phyloP scores from a whole-genome alignment of 2,113 vertebrate genomes.

The Cynoglossus semilaevis region DNA sequence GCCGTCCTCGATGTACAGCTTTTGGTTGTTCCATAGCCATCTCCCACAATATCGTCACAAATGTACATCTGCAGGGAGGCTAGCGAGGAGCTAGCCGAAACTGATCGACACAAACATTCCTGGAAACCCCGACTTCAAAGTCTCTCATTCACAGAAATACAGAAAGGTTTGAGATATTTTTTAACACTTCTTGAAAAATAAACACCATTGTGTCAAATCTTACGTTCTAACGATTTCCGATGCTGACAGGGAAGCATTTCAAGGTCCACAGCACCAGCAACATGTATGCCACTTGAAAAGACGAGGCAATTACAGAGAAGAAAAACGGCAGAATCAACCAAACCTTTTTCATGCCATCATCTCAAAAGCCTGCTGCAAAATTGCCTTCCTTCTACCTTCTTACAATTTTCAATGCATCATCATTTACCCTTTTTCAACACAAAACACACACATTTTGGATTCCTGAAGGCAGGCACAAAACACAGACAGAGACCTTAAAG shows the following conservation, averaged over 20 bases:
- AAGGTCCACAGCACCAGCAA: neutral
- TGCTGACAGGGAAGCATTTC: constrained; percentile 1
- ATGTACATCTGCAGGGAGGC: too few species aligned
- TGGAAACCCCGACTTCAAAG: constrained; percentile 41
- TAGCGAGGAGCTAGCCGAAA: too few species aligned
- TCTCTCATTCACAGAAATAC: constrained; percentile 46
- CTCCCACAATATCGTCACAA: too few species aligned
- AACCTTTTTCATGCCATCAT: constrained; percentile 18
- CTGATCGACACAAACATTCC: constrained; percentile 3
- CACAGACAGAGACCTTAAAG: constrained; percentile 1
- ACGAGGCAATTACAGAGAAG: neutral
- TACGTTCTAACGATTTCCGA: neutral
- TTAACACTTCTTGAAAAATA: constrained; percentile 16
- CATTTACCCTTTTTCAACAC: constrained; percentile 18
- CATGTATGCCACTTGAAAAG: neutral
- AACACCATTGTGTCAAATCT: constrained; percentile 4
- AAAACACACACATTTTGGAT: constrained; percentile 8
- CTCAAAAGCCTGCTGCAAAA: constrained; percentile 1
- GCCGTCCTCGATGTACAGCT: too few species aligned
- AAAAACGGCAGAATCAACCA: neutral
- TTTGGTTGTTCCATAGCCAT: too few species aligned
- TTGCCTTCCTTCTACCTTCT: neutral
- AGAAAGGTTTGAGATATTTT: constrained; percentile 17
- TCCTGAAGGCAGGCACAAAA: constrained; percentile 4
- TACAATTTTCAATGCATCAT: constrained; percentile 30